phyloP scores from a whole-genome alignment of 2,797 vertebrate species.

The Mastacembelus armatus region DNA sequence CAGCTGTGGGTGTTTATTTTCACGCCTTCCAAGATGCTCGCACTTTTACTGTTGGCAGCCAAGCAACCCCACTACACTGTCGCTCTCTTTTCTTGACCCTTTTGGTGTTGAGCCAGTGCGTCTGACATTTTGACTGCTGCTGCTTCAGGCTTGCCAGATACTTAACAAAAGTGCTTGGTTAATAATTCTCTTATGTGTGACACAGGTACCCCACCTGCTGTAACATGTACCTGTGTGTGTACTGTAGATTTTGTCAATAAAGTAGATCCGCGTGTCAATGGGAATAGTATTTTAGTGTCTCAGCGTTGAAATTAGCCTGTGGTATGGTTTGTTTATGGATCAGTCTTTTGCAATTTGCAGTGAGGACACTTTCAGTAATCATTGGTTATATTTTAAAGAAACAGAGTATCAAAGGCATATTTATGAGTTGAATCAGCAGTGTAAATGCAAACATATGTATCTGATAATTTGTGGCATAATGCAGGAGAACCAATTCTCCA shows the following conservation, averaged over 20 bases:
- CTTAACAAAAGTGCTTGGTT: background rate
- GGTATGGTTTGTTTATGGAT: background rate
- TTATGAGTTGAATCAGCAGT: background rate
- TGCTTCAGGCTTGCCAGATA: background rate
- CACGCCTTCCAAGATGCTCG: slow-evolving; percentile 1
- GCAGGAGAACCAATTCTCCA: background rate
- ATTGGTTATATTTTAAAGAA: too few relatives aligned
- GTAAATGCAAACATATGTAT: background rate
- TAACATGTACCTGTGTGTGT: background rate
- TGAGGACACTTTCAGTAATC: background rate
- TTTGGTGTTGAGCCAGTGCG: slow-evolving; percentile 18
- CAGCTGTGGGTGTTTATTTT: slow-evolving; percentile 29
- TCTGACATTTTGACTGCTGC: slow-evolving; percentile 4
- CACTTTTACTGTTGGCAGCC: slow-evolving; percentile 3
- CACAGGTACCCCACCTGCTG: background rate
- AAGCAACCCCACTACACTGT: slow-evolving; percentile 14
- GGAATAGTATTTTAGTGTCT: background rate
- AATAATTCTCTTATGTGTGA: background rate
- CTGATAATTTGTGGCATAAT: background rate
- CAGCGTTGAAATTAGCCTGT: background rate
- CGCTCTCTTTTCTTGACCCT: slow-evolving; percentile 16
- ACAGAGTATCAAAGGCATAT: too few relatives aligned
- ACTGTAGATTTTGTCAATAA: background rate
- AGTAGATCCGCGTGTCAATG: background rate
- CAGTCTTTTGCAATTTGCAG: background rate